Evolutionary conservation across 2,113 vertebrate genomes (phyloP), one percentile per base, ranked within the genome.

Genomic region (Azemiops feae): DNA sequence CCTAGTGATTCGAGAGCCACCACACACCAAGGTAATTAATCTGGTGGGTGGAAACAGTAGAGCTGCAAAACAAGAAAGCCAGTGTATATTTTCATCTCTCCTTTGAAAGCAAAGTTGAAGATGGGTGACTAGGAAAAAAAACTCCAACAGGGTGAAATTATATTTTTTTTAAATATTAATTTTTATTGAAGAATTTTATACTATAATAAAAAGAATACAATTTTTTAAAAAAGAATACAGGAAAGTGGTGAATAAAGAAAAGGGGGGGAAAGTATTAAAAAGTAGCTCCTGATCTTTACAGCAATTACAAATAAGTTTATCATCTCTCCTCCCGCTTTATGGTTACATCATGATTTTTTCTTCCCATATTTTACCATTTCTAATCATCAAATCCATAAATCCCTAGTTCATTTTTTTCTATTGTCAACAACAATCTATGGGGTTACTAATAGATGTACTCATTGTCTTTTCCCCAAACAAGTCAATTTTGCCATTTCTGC

Each of bases 11-110:
- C 10, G 10, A 74, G 34, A 57, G 50, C 74, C 94, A 95, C 93
- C 88, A 58, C 89, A 55, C 93, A 91, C 54, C 55, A 90, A 89
- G 93, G 96, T 85, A 85, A 96, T 94, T 96, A 95, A 95, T 95
- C 94, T 64, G 93, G 93, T 85, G 22, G 95, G 95, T 94, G 94
- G 96, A 93, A 43, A 34, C 18, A 85, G 34, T 88, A 89, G 93
- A 96, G 57, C 87, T 93, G 96, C 87, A 92, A 93, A 93, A 88
- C 92, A 57, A 57, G 93, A 55, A 93, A 96, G 93, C 74, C 94
- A 95, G 93, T 95, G 64, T 64, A 90, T 94, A 94, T 94, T 93
- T 96, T n/a, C 92, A 0, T 87, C 95, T 0, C 0, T 25, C 88
- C 93, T 93, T 95, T 52, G 92, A 60, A 30, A 14, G 54, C 43